phyloP scores from a whole-genome alignment of 2,888 invertebrate species.

The Saturnia pavonia region DNA sequence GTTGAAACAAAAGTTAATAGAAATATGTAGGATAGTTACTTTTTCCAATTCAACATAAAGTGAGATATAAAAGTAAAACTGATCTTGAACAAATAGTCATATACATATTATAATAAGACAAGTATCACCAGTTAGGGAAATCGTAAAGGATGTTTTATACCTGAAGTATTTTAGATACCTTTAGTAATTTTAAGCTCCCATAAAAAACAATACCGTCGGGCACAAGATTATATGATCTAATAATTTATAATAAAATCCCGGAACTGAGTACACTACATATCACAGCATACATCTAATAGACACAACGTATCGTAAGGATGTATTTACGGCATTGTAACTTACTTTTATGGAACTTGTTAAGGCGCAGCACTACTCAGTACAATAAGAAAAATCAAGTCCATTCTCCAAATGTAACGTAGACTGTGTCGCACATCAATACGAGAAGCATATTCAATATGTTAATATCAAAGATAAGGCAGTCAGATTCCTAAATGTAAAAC shows the following conservation, averaged over 20 bases:
- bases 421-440: constrained; percentile 70
- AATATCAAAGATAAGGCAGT: constrained; percentile 75
- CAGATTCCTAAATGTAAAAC: constrained; percentile 68
- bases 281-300: constrained; percentile 45
- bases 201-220: constrained; percentile 39
- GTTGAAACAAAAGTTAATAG: background rate
- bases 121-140: background rate
- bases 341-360: constrained; percentile 51
- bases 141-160: background rate
- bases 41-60: background rate
- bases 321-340: constrained; percentile 60
- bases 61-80: background rate
- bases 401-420: constrained; percentile 33
- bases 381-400: constrained; percentile 43
- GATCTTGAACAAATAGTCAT: background rate
- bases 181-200: constrained; percentile 40
- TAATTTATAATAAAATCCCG: constrained; percentile 54
- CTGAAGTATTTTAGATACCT: constrained; percentile 27
- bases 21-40: background rate
- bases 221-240: constrained; percentile 50
- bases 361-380: constrained; percentile 52
- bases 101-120: background rate
- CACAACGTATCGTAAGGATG: constrained; percentile 53
- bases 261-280: constrained; percentile 42
- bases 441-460: constrained; percentile 77